Conservation (phyloP, 2,797 vertebrate species). For the Menidia menidia region DNA sequence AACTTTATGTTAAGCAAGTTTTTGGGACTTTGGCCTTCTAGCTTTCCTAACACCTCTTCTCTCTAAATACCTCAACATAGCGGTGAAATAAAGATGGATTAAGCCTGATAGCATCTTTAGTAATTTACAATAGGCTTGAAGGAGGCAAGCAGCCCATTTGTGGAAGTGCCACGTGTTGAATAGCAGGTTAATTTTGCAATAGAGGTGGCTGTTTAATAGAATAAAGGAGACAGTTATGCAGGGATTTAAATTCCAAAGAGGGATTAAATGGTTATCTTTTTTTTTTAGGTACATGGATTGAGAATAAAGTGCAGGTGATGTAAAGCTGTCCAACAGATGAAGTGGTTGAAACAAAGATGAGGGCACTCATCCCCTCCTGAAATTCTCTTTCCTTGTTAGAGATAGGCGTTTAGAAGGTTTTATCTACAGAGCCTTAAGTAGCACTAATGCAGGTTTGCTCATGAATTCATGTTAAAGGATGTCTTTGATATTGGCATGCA, state of each 20-base stretch:
- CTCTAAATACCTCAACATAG: constrained; percentile 85
- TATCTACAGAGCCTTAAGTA: constrained; percentile 57
- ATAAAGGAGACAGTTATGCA: constrained; percentile 86
- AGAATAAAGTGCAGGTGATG: constrained; percentile 76
- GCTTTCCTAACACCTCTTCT: constrained; percentile 70
- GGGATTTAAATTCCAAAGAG: constrained; percentile 86
- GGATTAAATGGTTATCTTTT: constrained; percentile 92
- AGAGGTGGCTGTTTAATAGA: constrained; percentile 89
- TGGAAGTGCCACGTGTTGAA: constrained; percentile 88
- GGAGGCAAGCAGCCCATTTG: constrained; percentile 89
- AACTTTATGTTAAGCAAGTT: constrained; percentile 97
- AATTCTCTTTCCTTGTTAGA: constrained; percentile 64
- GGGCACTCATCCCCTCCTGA: constrained; percentile 64
- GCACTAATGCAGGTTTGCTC: constrained; percentile 65
- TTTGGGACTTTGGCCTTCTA: constrained; percentile 84
- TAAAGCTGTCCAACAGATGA: constrained; percentile 76
- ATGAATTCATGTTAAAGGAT: constrained; percentile 68
- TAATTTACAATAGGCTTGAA: constrained; percentile 93
- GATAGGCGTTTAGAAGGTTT: constrained; percentile 53
- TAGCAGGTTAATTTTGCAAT: constrained; percentile 95
- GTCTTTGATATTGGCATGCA: constrained; percentile 72
- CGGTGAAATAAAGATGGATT: constrained; percentile 90
- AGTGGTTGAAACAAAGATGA: constrained; percentile 76
- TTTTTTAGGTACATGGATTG: constrained; percentile 82
- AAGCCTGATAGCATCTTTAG: constrained; percentile 95